Evolutionary conservation across 2,888 invertebrate species (phyloP), one percentile per base, ranked within the genome.

Genomic region (Actias luna): DNA sequence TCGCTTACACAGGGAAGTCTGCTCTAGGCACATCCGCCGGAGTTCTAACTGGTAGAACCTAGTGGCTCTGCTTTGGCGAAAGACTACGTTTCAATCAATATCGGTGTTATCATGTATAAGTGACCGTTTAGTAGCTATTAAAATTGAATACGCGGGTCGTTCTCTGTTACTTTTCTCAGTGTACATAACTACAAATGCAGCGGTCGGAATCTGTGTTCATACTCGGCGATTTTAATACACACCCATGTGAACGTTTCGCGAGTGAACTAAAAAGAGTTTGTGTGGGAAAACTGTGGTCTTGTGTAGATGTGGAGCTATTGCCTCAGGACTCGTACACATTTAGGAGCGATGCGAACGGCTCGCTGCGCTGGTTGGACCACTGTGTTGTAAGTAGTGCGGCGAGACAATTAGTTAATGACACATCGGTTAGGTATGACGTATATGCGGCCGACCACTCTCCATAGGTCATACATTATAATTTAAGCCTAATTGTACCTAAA

Each of bases 291-390:
- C 3, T 2, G 1, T 61, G 55, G 61, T 10, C 12, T 5, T 61
- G 61, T n/a, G 33, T 31, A 4, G 61, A 57, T 12, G 8, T 57
- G 31, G 36, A 36, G 16, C 8, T 25, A 25, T n/a, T 61, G 27
- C 27, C 42, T 7, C 29, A 25, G 8, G 55, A 52, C 22, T 42
- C 58, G 12, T 60, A 18, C 29, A 63, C 57, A 1, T 63, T 57
- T 46, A 31, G 57, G 0, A 63, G 63, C 46, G 60, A 60, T 10
- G 58, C 46, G 5, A 16, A 63, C 46, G 63, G 63, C 1, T 42
- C 35, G 4, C 12, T 16, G 1, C 25, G 63, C 14, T 63, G 63
- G 63, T 16, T 63, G 1, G 60, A 63, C 33, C 63, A 63, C 42
- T 63, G 63, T 46, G 4, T 63, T 29, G 22, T 33, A 1, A 63